Percentiles rank a stretch among this genome's conserved stretches.
Evolutionary conservation across 2,113 vertebrate genomes (phyloP).

Genomic region (Passerina amoena): DNA sequence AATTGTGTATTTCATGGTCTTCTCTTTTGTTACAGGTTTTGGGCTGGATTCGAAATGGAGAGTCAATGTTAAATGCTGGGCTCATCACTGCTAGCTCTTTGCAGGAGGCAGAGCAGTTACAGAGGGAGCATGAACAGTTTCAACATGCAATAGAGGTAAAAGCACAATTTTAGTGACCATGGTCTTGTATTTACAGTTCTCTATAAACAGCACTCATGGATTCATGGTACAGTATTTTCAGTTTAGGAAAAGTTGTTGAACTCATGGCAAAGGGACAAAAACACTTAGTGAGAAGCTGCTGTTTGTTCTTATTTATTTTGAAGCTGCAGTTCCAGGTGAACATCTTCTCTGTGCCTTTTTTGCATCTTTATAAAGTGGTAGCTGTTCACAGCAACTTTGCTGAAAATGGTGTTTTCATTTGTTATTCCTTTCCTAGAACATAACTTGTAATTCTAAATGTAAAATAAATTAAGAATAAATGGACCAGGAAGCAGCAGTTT

Average conservation of each 20-base stretch:
- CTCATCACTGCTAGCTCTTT: conserved; percentile 97
- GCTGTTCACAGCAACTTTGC: not conserved
- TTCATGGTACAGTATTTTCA: not conserved
- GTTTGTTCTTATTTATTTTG: not conserved
- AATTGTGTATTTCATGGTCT: not conserved
- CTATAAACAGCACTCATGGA: not conserved
- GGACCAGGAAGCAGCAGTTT: not conserved
- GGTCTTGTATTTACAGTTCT: not conserved
- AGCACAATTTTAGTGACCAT: not conserved
- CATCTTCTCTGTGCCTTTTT: not conserved
- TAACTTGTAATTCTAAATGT: not conserved
- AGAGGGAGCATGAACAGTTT: conserved; percentile 97
- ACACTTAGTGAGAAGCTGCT: not conserved
- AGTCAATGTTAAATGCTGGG: conserved; percentile 97
- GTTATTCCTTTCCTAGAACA: not conserved
- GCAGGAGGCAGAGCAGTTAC: conserved; percentile 95
- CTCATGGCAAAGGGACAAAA: not conserved
- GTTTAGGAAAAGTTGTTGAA: not conserved
- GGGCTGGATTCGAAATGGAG: conserved; percentile 98
- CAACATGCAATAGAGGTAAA: conserved; percentile 97
- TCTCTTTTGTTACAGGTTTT: conserved; percentile 82
- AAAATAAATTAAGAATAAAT: not conserved
- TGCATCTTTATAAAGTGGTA: not conserved
- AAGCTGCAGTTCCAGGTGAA: not conserved
- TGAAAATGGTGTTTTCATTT: not conserved